These are phyloP conservation scores for Gymnocephalus cernua DNA, from an alignment of 2,113 vertebrate genomes.

Conservation along the genomic window DNA sequence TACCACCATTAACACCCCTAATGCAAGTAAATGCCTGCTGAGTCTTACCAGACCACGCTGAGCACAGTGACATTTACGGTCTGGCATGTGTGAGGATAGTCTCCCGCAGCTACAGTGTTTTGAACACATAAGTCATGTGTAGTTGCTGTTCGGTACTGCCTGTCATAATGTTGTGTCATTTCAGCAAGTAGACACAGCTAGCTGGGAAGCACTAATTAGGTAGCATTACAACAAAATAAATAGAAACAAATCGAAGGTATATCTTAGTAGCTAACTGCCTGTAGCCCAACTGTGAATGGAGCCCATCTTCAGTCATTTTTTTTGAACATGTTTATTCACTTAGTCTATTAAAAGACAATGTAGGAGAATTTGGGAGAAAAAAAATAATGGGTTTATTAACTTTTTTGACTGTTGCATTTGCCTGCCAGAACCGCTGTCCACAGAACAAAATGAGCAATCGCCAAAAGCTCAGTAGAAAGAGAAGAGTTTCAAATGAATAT, in stretches of 20 bases:
- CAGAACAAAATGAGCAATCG: constrained; percentile 1
- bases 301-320: background rate
- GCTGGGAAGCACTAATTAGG: constrained; percentile 65
- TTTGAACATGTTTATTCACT: background rate
- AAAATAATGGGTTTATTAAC: background rate
- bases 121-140: constrained; percentile 56
- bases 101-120: constrained; percentile 54
- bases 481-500: background rate
- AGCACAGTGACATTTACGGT: constrained; percentile 31
- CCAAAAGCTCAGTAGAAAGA: constrained; percentile 7
- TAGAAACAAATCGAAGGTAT: constrained; percentile 24
- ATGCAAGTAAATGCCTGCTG: constrained; percentile 33
- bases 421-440: background rate
- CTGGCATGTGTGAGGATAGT: constrained; percentile 45
- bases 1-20: constrained; percentile 7
- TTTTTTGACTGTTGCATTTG: background rate
- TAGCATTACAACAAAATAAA: constrained; percentile 52
- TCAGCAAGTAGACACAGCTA: constrained; percentile 38
- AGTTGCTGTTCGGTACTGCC: constrained; percentile 41
- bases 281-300: background rate
- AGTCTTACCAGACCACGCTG: constrained; percentile 46
- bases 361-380: constrained; percentile 5
- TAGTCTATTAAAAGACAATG: constrained; percentile 4
- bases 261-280: constrained; percentile 11
- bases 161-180: constrained; percentile 78